phyloP scores from a whole-genome alignment of 2,113 vertebrate species.

The Takifugu flavidus region DNA sequence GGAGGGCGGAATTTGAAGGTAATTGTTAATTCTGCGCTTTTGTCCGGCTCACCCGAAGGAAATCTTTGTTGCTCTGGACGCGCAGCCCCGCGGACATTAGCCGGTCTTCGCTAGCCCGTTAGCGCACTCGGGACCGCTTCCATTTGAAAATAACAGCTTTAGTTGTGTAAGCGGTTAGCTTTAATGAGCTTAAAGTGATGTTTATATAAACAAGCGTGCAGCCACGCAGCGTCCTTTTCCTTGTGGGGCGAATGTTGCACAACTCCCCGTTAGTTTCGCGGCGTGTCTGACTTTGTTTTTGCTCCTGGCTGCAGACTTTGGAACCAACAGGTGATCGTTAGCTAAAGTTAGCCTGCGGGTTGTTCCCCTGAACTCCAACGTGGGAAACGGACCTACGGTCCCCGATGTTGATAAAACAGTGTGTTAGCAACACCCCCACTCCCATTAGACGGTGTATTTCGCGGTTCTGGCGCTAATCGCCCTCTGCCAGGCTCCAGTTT shows the following conservation, averaged over 20 bases:
- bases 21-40: neutral
- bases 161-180: conserved; percentile 7
- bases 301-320: conserved; percentile 12
- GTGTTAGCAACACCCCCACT: no score
- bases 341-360: conserved; percentile 24
- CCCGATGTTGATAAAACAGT: neutral
- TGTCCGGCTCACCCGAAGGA: neutral
- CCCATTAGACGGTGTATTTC: no score
- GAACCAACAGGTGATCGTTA: conserved; percentile 65
- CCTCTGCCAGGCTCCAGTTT: no score
- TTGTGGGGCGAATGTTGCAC: neutral
- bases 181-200: conserved; percentile 2
- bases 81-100: conserved; percentile 19
- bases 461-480: no score
- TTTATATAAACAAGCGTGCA: neutral
- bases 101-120: conserved; percentile 38
- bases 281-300: neutral
- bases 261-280: neutral
- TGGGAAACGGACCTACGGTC: neutral
- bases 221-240: fast-evolving
- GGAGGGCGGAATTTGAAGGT: no score
- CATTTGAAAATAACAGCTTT: conserved; percentile 22
- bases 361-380: neutral
- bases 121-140: conserved; percentile 26
- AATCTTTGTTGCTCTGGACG: neutral